Conservation (phyloP, 2,113 vertebrate genomes). For the Chloropsis hardwickii region DNA sequence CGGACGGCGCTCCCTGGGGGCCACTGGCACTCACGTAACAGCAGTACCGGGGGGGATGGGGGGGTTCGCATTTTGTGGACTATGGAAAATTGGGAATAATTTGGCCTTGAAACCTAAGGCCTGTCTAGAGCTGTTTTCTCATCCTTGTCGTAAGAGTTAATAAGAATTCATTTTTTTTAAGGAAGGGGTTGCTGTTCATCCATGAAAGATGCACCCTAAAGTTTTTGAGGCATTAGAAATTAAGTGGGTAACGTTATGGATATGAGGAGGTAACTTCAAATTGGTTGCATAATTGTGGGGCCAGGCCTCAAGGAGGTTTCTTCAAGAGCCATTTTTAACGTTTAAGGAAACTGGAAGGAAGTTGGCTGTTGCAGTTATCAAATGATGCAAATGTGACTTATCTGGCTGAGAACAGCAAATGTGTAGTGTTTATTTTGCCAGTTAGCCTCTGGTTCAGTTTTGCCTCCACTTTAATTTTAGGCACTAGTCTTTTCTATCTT, state of each 20-base stretch:
- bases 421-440: not conserved
- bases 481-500: not conserved
- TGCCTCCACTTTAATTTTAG: not conserved
- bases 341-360: conserved; percentile 11
- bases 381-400: conserved; percentile 2
- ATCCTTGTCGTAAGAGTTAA: not conserved
- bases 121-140: not conserved
- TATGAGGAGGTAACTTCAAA: not conserved
- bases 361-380: not conserved
- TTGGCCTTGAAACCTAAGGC: fast-evolving
- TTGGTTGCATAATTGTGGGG: not conserved
- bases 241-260: not conserved
- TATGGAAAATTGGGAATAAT: not conserved
- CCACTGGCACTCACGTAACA: not conserved
- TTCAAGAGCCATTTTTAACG: not conserved
- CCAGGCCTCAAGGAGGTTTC: not conserved
- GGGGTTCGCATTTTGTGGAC: not conserved
- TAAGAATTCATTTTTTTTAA: not conserved
- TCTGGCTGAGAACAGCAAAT: not conserved
- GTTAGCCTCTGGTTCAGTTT: not conserved
- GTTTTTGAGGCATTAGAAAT: not conserved
- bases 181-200: not conserved
- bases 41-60: no score
- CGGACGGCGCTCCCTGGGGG: not conserved
- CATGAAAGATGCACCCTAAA: not conserved